Conservation (phyloP, 2,888 invertebrate species). For the Poecilobothrus nobilitatus region DNA sequence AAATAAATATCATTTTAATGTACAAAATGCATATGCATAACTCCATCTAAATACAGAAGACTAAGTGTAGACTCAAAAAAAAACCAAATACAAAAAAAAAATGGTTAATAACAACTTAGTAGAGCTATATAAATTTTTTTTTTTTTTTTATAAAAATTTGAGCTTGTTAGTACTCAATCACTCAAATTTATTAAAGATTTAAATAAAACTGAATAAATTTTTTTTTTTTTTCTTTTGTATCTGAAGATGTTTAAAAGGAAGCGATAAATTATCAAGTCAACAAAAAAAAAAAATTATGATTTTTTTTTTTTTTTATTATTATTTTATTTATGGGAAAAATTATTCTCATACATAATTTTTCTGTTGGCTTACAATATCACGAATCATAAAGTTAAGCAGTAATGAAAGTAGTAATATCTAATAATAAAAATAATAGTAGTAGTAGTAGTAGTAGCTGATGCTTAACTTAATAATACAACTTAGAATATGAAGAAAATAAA, state of each 20-base stretch:
- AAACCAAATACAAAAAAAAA: neutral
- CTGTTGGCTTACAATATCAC: too few relatives aligned
- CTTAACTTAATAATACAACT: neutral
- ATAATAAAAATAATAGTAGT: neutral
- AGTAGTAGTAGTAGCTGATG: neutral
- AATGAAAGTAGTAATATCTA: neutral
- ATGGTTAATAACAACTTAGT: neutral
- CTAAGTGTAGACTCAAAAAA: neutral
- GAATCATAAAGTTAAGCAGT: neutral
- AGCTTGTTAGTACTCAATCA: constrained; percentile 6
- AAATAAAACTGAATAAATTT: neutral
- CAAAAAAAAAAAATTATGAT: neutral
- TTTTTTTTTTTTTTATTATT: neutral
- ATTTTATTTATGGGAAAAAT: neutral
- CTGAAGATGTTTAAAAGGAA: neutral
- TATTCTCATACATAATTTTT: neutral
- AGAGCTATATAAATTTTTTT: neutral
- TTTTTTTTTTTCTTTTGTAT: neutral
- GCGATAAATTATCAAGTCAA: neutral
- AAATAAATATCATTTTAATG: too few relatives aligned
- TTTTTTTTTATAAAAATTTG: too few relatives aligned
- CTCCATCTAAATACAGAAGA: neutral
- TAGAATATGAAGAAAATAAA: neutral
- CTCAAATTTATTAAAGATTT: constrained; percentile 1
- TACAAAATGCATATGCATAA: neutral